phyloP scores from a whole-genome alignment of 2,888 invertebrate species.

The Eupithecia dodoneata region DNA sequence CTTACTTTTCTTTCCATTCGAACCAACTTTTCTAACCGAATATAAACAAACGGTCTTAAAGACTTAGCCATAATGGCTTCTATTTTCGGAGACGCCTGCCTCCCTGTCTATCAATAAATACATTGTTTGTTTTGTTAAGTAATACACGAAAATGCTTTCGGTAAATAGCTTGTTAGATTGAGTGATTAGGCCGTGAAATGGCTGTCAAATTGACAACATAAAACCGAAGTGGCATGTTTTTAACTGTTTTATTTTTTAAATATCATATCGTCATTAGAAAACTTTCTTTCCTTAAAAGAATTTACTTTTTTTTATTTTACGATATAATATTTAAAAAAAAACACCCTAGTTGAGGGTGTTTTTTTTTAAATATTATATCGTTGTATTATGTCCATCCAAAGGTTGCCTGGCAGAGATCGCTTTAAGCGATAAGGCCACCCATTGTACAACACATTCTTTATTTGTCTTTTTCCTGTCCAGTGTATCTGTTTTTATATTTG shows the following conservation, averaged over 20 bases:
- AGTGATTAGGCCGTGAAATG: background rate
- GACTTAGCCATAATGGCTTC: background rate
- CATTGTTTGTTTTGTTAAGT: slow-evolving; percentile 5
- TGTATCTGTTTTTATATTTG: no score
- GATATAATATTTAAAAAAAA: no score
- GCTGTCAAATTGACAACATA: background rate
- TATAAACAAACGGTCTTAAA: background rate
- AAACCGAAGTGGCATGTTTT: background rate
- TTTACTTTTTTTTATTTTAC: no score
- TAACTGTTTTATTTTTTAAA: background rate
- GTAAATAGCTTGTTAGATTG: background rate
- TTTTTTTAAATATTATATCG: no score
- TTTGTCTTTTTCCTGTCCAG: no score
- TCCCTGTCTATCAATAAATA: slow-evolving; percentile 7
- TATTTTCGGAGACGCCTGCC: background rate
- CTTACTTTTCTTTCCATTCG: background rate
- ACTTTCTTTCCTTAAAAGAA: no score
- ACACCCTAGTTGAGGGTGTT: no score
- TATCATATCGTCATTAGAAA: no score
- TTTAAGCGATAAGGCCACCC: no score
- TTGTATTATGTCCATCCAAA: no score
- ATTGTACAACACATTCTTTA: no score
- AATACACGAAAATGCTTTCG: slow-evolving; percentile 12
- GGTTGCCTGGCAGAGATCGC: no score
- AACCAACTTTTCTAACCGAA: background rate